phyloP scores from a whole-genome alignment of 1,140 invertebrate genomes.

The Drepana arcuata region DNA sequence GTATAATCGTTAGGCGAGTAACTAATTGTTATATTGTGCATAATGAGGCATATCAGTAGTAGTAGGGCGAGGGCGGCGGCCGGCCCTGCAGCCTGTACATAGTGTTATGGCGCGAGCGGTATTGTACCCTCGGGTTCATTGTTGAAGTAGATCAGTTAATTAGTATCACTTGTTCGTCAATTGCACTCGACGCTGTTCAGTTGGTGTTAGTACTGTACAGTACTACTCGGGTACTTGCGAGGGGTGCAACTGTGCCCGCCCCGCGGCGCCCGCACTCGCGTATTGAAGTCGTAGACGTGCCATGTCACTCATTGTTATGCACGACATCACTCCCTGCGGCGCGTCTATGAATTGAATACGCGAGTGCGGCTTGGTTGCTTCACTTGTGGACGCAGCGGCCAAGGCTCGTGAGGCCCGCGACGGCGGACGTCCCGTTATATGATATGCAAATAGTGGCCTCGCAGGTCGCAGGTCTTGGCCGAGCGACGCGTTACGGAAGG shows the following conservation, averaged over 20 bases:
- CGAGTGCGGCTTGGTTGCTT: too few species aligned
- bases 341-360: slow-evolving; percentile 24
- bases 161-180: slow-evolving; percentile 70
- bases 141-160: slow-evolving; percentile 62
- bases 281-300: slow-evolving; percentile 26
- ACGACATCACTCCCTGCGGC: slow-evolving; percentile 9
- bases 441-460: too few species aligned
- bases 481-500: too few species aligned
- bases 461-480: too few species aligned
- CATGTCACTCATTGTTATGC: slow-evolving; percentile 2
- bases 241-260: too few species aligned
- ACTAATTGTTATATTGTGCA: slow-evolving; percentile 60
- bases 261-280: too few species aligned
- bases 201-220: slow-evolving; percentile 43
- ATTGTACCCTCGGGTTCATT: slow-evolving; percentile 48
- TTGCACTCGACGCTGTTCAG: slow-evolving; percentile 63
- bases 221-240: slow-evolving; percentile 43
- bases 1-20: slow-evolving; percentile 27
- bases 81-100: slow-evolving; percentile 4
- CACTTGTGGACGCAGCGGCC: too few species aligned
- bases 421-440: too few species aligned
- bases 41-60: slow-evolving; percentile 49
- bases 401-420: too few species aligned
- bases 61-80: too few species aligned
- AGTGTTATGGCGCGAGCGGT: too few species aligned